Percentiles rank a stretch among this genome's conserved stretches.
Conservation (phyloP, 1,140 invertebrate genomes). For the Calycopis cecrops region DNA sequence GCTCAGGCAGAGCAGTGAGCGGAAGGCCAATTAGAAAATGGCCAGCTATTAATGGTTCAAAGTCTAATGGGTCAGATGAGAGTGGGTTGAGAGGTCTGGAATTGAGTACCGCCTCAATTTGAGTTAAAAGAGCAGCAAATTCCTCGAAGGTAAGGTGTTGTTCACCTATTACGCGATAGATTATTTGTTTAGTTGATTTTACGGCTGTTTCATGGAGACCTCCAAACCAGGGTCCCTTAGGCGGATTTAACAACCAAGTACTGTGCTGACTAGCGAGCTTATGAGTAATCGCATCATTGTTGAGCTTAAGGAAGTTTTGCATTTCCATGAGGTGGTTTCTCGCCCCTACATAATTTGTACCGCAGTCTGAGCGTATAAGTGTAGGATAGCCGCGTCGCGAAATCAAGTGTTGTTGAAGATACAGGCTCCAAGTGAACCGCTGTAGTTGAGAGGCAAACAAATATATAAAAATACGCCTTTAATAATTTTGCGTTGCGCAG, state of each 20-base stretch:
- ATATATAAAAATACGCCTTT: conserved; percentile 54
- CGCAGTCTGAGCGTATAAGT: no score
- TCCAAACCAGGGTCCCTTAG: no score
- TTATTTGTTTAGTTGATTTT: background rate
- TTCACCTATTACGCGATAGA: background rate
- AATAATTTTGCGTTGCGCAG: conserved; percentile 26
- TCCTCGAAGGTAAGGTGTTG: background rate
- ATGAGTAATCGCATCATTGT: conserved; percentile 16
- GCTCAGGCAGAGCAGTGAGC: no score
- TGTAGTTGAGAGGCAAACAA: conserved; percentile 61
- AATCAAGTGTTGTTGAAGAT: conserved; percentile 48
- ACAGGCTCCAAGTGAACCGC: conserved; percentile 67
- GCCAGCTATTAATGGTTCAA: no score
- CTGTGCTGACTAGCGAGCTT: conserved; percentile 20
- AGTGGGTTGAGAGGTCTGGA: background rate
- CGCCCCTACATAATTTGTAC: no score
- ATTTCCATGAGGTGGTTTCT: no score
- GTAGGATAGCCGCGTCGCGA: conserved; percentile 42
- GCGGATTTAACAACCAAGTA: conserved; percentile 18
- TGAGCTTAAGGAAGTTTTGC: no score
- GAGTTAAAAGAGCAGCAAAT: background rate
- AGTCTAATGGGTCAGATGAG: no score
- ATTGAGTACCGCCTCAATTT: background rate
- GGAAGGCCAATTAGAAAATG: no score
- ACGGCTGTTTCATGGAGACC: background rate